These are phyloP conservation scores for Nematolebias whitei DNA, from an alignment of 2,113 vertebrate species.

Conservation along the genomic window DNA sequence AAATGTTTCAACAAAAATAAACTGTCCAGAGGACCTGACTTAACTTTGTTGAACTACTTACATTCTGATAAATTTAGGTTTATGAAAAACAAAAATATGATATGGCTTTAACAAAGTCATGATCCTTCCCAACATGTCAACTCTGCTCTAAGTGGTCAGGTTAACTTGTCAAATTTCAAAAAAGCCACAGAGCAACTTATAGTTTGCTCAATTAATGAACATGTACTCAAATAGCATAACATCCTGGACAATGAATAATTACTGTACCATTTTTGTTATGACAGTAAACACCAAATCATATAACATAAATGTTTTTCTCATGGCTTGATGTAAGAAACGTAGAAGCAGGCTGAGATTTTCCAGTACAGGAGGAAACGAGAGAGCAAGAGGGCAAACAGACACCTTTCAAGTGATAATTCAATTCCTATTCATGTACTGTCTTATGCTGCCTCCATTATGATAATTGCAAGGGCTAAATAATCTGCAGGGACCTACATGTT, in stretches of 20 bases:
- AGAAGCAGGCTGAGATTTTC: conserved; percentile 15
- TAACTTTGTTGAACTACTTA: no score
- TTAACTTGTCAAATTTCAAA: background rate
- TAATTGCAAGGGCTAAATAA: conserved; percentile 76
- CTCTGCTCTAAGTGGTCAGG: background rate
- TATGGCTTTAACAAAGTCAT: no score
- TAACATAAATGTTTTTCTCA: background rate
- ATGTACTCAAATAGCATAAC: no score
- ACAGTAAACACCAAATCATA: background rate
- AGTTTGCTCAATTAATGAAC: background rate
- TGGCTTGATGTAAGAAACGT: conserved; percentile 23
- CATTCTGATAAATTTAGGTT: no score
- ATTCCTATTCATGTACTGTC: conserved; percentile 64
- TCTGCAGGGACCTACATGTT: conserved; percentile 66
- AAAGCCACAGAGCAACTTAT: no score
- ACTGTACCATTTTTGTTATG: no score
- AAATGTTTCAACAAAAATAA: no score
- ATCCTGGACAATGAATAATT: background rate
- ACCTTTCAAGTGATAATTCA: conserved; percentile 65
- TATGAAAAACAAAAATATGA: no score
- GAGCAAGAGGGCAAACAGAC: conserved; percentile 36
- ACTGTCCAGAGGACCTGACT: no score
- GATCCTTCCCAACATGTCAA: background rate
- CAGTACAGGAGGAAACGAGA: conserved; percentile 7
- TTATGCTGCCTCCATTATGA: conserved; percentile 74